These are phyloP conservation scores for Rafetus swinhoei DNA, from an alignment of 2,113 vertebrate genomes.

Conservation along the genomic window DNA sequence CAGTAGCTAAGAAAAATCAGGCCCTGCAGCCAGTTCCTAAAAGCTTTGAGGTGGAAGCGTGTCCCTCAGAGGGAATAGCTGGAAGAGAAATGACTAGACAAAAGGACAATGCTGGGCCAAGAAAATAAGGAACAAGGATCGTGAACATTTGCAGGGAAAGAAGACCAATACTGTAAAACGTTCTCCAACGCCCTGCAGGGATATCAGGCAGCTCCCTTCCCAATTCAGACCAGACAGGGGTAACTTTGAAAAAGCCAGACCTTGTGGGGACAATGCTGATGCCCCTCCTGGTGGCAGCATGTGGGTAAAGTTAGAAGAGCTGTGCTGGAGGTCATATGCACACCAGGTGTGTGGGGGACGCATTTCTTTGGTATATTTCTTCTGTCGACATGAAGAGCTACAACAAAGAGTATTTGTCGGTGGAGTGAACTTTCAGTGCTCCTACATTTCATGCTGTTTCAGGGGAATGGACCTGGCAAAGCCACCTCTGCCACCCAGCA, in stretches of 20 bases:
- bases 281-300: not conserved
- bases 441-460: not conserved
- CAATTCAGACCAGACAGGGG: not conserved
- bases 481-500: not conserved
- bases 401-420: not conserved
- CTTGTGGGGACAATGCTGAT: not conserved
- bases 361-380: not conserved
- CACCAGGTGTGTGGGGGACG: not conserved
- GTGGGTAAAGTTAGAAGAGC: rapidly evolving
- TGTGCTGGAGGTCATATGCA: not conserved
- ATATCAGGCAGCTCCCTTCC: not conserved
- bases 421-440: not conserved
- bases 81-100: not conserved
- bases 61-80: not conserved
- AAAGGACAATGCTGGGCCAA: not conserved
- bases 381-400: rapidly evolving
- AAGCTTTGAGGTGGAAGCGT: not conserved
- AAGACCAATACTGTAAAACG: not conserved
- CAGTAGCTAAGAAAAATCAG: not conserved
- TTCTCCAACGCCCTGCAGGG: not conserved
- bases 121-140: not conserved
- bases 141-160: not conserved
- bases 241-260: not conserved
- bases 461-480: conserved; percentile 5
- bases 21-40: not conserved